A percentile compares a stretch with the other conserved stretches of the same genome.
Conservation (phyloP, 1,140 invertebrate genomes). For the Drosophila leontia region DNA sequence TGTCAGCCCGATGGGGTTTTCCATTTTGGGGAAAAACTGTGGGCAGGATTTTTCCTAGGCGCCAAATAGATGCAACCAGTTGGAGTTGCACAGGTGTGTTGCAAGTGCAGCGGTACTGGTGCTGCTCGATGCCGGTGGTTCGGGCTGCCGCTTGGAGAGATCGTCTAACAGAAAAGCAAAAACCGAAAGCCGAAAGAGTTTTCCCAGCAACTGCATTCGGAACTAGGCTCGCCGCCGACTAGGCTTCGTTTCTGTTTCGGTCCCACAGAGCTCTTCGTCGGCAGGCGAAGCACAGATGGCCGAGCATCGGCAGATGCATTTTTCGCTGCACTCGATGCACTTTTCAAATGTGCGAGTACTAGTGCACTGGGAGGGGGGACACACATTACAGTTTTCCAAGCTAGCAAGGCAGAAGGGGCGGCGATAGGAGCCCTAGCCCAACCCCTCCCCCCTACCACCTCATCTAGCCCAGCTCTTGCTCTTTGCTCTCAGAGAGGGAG, state of each 20-base stretch:
- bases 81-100: conserved; percentile 47
- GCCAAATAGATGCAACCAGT: conserved; percentile 64
- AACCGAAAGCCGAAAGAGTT: conserved; percentile 67
- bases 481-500: conserved; percentile 45
- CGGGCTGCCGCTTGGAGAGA: conserved; percentile 10
- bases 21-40: conserved; percentile 67
- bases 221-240: conserved; percentile 48
- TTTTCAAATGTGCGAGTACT: conserved; percentile 73
- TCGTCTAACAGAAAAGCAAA: conserved; percentile 73
- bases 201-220: conserved; percentile 70
- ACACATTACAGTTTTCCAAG: conserved; percentile 67
- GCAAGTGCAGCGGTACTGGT: conserved; percentile 16
- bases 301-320: conserved; percentile 32
- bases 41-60: conserved; percentile 67
- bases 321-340: conserved; percentile 64
- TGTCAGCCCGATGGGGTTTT: conserved; percentile 27
- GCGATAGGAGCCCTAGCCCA: conserved; percentile 59
- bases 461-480: conserved; percentile 31
- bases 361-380: conserved; percentile 16
- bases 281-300: conserved; percentile 35
- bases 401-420: conserved; percentile 28
- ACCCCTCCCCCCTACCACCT: background rate
- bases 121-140: conserved; percentile 12
- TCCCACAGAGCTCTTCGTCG: conserved; percentile 24
- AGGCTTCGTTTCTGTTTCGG: conserved; percentile 51